Conservation (phyloP, 2,888 invertebrate species). For the Nipponacmea schrenckii region DNA sequence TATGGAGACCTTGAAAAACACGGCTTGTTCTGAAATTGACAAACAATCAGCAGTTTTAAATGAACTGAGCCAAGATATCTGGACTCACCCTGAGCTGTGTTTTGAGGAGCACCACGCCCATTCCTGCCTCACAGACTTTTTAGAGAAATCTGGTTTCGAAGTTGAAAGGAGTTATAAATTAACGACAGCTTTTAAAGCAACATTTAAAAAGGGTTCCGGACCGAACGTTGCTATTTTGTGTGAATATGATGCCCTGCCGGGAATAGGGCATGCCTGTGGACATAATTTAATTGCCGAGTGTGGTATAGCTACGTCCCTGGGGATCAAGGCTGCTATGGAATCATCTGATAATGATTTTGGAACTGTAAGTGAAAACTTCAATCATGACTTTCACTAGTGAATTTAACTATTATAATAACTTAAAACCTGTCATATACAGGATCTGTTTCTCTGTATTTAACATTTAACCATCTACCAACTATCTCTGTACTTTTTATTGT, state of each 20-base stretch:
- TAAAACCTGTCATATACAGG: too few species aligned
- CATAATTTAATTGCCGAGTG: constrained; percentile 65
- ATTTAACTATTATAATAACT: too few species aligned
- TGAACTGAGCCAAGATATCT: constrained; percentile 49
- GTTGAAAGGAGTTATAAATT: constrained; percentile 49
- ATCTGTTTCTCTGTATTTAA: too few species aligned
- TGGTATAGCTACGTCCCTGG: constrained; percentile 61
- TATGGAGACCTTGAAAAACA: constrained; percentile 18
- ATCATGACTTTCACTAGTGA: too few species aligned
- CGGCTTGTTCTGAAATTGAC: constrained; percentile 30
- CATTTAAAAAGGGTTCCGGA: constrained; percentile 21
- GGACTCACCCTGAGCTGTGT: constrained; percentile 57
- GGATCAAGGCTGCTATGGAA: constrained; percentile 53
- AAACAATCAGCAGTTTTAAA: constrained; percentile 33
- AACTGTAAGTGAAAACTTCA: constrained; percentile 30
- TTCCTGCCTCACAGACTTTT: constrained; percentile 41
- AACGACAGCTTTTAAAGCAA: constrained; percentile 46
- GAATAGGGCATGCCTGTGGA: constrained; percentile 66
- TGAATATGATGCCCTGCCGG: constrained; percentile 67
- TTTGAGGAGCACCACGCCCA: constrained; percentile 56
- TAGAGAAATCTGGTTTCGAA: constrained; percentile 49
- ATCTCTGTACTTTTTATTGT: too few species aligned
- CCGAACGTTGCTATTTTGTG: constrained; percentile 61
- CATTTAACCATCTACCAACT: too few species aligned
- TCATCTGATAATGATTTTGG: constrained; percentile 35